These are phyloP conservation scores for Drosophila pegasa DNA, from an alignment of 2,888 invertebrate genomes.

Conservation along the genomic window DNA sequence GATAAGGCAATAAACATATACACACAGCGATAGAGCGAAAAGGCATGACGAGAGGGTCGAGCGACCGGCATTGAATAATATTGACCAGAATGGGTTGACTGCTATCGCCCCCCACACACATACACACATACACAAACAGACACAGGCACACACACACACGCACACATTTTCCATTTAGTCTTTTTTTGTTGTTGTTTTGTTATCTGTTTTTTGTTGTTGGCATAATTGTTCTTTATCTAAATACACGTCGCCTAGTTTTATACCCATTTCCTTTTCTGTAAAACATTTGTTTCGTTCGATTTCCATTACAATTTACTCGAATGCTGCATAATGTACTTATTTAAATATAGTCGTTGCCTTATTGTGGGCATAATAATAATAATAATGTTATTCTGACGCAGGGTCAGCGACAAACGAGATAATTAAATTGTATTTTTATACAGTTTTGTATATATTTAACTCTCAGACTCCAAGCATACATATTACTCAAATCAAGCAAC, in stretches of 20 bases:
- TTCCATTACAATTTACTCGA: slow-evolving; percentile 59
- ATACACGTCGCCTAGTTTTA: slow-evolving; percentile 66
- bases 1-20: slow-evolving; percentile 60
- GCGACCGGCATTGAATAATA: slow-evolving; percentile 64
- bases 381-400: slow-evolving; percentile 52
- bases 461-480: slow-evolving; percentile 17
- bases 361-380: slow-evolving; percentile 13
- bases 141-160: slow-evolving; percentile 2
- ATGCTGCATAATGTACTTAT: slow-evolving; percentile 25
- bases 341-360: slow-evolving; percentile 43
- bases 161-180: slow-evolving; percentile 12
- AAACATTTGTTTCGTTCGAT: slow-evolving; percentile 41
- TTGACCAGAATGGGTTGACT: slow-evolving; percentile 68
- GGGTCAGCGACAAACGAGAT: slow-evolving; percentile 49
- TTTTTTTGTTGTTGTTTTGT: slow-evolving; percentile 30
- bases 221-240: slow-evolving; percentile 66
- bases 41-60: slow-evolving; percentile 13
- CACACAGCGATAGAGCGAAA: slow-evolving; percentile 18
- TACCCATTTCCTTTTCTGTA: slow-evolving; percentile 54
- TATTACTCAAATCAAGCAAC: slow-evolving; percentile 23
- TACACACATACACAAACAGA: slow-evolving; percentile 10
- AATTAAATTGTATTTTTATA: slow-evolving; percentile 68
- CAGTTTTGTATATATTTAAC: slow-evolving; percentile 41
- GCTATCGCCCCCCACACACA: slow-evolving; percentile 24
- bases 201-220: slow-evolving; percentile 61